phyloP scores from a whole-genome alignment of 1,140 invertebrate genomes.

The Pachyrhynchus sulphureomaculatus region DNA sequence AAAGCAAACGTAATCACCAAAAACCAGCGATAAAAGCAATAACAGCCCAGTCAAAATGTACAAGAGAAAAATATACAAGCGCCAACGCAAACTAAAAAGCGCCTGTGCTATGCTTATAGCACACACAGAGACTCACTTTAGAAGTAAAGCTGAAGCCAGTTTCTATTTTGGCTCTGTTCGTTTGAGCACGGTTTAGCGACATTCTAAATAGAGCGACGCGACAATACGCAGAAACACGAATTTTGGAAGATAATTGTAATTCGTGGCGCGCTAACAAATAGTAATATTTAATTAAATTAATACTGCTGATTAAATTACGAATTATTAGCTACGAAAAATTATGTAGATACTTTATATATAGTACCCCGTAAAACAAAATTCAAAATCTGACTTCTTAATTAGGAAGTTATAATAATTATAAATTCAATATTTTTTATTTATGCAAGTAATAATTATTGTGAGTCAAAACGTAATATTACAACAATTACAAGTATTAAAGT shows the following conservation, averaged over 20 bases:
- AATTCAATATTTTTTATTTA: too few relatives aligned
- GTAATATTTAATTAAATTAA: too few relatives aligned
- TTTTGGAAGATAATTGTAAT: not conserved
- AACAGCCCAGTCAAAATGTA: conserved; percentile 22
- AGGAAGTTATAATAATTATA: too few relatives aligned
- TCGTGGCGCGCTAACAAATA: too few relatives aligned
- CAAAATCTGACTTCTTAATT: too few relatives aligned
- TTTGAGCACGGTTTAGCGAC: not conserved
- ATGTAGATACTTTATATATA: too few relatives aligned
- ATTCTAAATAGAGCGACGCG: not conserved
- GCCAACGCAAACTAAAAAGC: conserved; percentile 23
- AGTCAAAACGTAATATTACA: too few relatives aligned
- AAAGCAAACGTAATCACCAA: conserved; percentile 20
- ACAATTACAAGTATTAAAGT: too few relatives aligned
- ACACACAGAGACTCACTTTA: conserved; percentile 9
- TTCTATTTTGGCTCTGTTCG: conserved; percentile 2
- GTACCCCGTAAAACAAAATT: too few relatives aligned
- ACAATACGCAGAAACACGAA: conserved; percentile 4
- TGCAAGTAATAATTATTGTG: too few relatives aligned
- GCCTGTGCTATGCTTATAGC: conserved; percentile 23
- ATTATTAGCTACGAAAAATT: too few relatives aligned
- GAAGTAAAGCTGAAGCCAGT: conserved; percentile 26
- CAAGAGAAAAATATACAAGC: conserved; percentile 21
- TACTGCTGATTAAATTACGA: too few relatives aligned
- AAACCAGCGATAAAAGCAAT: conserved; percentile 23